Base-by-base conservation (phyloP, 2,797 vertebrate species). In the Sebastes miniatus region DNA sequence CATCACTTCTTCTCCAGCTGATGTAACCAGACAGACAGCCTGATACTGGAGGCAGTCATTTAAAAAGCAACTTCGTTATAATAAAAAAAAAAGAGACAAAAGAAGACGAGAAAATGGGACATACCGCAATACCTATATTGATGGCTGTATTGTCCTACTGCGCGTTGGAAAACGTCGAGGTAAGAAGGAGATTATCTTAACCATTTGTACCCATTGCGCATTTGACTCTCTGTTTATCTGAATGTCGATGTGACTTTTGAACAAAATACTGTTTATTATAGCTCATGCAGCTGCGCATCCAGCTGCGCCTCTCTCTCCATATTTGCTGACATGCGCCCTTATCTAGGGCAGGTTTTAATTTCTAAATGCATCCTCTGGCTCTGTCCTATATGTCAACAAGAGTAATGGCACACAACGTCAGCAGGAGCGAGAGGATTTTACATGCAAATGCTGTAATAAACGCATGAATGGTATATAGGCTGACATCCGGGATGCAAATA, bases 81-180 rank as follows among this genome's bases (percentile, higher is more conserved):
- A 16, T 14, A 39, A 43, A 43, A 43, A 43, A 58, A 65, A 81
- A 73, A 82, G 71, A 89, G 73, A 85, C 70, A 83, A 83, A 75
- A 89, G 90, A 83, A 80, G 81, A 80, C 69, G 86, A 88, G 81
- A 94, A 90, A 92, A 96, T 96, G 96, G 95, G 95, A 93, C 94
- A 89, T 92, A 94, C 89, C 86, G 90, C 90, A 89, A 89, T 94
- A 76, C 87, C 92, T 65, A 75, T 95, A 80, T 83, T 95, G 85
- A 89, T 96, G 93, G 93, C 94, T 79, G 88, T 94, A 68, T 87
- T 96, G 94, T 95, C 93, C 93, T 92, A 75, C 66, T 94, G 88
- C 90, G 87, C 89, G 76, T 91, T 93, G 93, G 89, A 79, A 84
- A 91, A 93, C 91, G 93, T 90, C 91, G 94, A 96, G 96, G 96